Conservation (phyloP, 2,797 vertebrate genomes). For the Alauda arvensis region DNA sequence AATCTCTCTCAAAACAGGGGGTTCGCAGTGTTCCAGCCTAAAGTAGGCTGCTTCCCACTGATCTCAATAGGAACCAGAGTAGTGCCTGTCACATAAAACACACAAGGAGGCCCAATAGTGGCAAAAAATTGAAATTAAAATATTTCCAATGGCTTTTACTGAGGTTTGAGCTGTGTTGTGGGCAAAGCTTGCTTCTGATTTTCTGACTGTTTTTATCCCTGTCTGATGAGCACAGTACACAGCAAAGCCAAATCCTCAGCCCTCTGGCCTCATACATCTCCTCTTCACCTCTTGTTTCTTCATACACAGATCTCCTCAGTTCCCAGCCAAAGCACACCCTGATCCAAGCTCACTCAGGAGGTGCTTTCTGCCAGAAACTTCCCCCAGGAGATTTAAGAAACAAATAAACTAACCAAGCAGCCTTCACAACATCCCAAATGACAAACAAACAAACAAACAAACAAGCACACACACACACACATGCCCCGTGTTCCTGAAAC, state of each 20-base stretch:
- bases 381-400: slow-evolving; percentile 46
- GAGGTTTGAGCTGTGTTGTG: background rate
- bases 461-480: background rate
- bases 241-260: slow-evolving; percentile 14
- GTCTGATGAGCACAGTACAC: background rate
- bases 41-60: background rate
- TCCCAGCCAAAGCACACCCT: slow-evolving; percentile 33
- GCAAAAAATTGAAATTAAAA: background rate
- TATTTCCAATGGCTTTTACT: slow-evolving; percentile 6
- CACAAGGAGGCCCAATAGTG: background rate
- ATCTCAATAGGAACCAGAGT: background rate
- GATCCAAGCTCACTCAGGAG: slow-evolving; percentile 11
- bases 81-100: background rate
- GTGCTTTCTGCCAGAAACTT: slow-evolving; percentile 48
- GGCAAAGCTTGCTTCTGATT: slow-evolving; percentile 8
- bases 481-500: background rate
- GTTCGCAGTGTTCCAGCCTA: background rate
- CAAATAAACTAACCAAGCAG: slow-evolving; percentile 46
- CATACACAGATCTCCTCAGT: background rate
- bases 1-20: background rate
- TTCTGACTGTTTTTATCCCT: slow-evolving; percentile 21
- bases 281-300: slow-evolving; percentile 51
- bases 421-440: slow-evolving; percentile 3
- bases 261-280: slow-evolving; percentile 1
- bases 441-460: slow-evolving; percentile 33